Percentiles rank a stretch among this genome's conserved stretches.
These are phyloP conservation scores for Dendrocincla fuliginosa DNA, from an alignment of 2,797 vertebrate genomes.

Conservation along the genomic window DNA sequence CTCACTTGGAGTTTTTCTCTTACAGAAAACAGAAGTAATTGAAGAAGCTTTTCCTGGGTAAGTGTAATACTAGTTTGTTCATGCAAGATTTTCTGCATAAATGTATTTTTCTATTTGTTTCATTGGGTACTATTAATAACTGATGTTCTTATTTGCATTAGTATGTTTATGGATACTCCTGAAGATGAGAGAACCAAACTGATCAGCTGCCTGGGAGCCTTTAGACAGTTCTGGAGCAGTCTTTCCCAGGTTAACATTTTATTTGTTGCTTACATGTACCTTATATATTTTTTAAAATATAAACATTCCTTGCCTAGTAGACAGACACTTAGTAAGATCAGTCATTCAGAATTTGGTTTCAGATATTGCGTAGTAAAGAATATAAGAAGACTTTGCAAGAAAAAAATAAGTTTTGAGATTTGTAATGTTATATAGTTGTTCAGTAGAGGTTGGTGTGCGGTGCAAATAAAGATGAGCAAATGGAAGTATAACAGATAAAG, in stretches of 20 bases:
- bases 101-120: background rate
- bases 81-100: background rate
- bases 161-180: conserved; percentile 98
- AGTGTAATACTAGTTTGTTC: conserved; percentile 48
- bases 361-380: accelerated
- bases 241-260: conserved; percentile 87
- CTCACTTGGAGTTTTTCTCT: background rate
- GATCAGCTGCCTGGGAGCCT: conserved; percentile 92
- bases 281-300: background rate
- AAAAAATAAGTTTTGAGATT: background rate
- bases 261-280: background rate
- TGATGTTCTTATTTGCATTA: conserved; percentile 61
- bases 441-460: background rate
- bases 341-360: background rate
- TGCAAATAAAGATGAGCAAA: background rate
- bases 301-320: background rate
- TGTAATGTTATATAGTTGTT: background rate
- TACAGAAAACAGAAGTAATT: conserved; percentile 96
- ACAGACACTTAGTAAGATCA: background rate
- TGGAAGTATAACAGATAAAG: background rate
- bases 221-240: conserved; percentile 92
- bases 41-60: conserved; percentile 98
- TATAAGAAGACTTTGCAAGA: background rate
- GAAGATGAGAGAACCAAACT: conserved; percentile 96
- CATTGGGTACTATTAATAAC: background rate